A percentile compares a stretch with the other conserved stretches of the same genome.
These are phyloP conservation scores for Caenorhabditis remanei DNA, from an alignment of 1,140 invertebrate species.

Conservation along the genomic window DNA sequence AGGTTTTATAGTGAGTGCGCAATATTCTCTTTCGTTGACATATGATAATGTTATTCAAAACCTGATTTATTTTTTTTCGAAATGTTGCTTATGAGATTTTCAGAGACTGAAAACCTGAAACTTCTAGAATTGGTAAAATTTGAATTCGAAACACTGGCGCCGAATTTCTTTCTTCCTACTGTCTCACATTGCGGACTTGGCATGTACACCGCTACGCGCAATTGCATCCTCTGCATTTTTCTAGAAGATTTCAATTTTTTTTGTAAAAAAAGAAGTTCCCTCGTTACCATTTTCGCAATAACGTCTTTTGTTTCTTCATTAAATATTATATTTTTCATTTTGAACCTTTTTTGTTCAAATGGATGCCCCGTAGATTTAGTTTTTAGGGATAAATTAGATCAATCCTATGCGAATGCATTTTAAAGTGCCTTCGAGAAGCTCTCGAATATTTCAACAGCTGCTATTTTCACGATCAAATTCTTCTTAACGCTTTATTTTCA, in stretches of 20 bases:
- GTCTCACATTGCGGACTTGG: not conserved
- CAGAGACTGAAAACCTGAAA: too few relatives aligned
- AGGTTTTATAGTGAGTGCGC: too few relatives aligned
- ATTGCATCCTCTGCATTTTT: constrained; percentile 27
- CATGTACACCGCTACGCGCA: constrained; percentile 17
- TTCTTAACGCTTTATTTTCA: not conserved
- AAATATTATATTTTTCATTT: too few relatives aligned
- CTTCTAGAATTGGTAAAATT: not conserved
- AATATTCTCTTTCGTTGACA: too few relatives aligned
- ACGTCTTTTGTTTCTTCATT: not conserved
- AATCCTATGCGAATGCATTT: not conserved
- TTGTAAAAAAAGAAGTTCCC: not conserved
- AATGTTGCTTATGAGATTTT: too few relatives aligned
- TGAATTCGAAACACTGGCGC: not conserved
- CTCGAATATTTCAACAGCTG: constrained; percentile 6
- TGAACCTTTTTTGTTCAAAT: too few relatives aligned
- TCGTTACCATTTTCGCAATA: not conserved
- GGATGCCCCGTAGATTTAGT: not conserved
- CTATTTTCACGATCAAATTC: not conserved
- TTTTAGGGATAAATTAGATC: not conserved
- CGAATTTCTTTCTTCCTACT: not conserved
- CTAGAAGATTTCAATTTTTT: constrained; percentile 41
- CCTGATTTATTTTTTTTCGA: too few relatives aligned
- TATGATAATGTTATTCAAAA: too few relatives aligned
- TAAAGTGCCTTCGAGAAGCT: constrained; percentile 24